Evolutionary conservation across 2,888 invertebrate genomes (phyloP), one percentile per base, ranked within the genome.

Genomic region (Tipula lateralis): DNA sequence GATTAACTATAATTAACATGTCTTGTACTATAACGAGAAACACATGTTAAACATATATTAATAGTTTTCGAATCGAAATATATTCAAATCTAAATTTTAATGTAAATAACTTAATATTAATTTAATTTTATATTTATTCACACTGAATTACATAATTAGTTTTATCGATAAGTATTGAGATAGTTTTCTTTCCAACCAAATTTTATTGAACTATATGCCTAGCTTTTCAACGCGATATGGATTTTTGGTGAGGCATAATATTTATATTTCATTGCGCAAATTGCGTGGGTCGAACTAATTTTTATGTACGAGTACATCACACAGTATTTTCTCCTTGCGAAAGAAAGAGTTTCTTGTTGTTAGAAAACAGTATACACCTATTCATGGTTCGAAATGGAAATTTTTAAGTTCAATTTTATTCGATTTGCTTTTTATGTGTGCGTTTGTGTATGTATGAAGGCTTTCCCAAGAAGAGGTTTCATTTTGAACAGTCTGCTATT

Each of bases 41-140:
- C 66, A 66, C 66, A 66, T 66, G 66, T 66, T 66, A 19, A 19
- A 66, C 66, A 19, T 66, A n/a, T 24, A 66, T 66, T 66, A 66
- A 66, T 66, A 66, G 66, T 19, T 66, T 66, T 66, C 24, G 24
- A n/a, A n/a, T n/a, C n/a, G n/a, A n/a, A n/a, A n/a, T n/a, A n/a
- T 66, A 66, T 66, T 24, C 66, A 66, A 66, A 66, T 66, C 24
- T 24, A 24, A 66, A 24, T 66, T 66, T 12, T 66, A 66, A 66
- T 66, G 66, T 66, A 66, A 66, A 66, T 66, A 66, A 66, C 66
- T 66, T 66, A 66, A 24, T 66, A 7, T 66, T 66, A 66, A 66
- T 66, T 66, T 66, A 66, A 24, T 66, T 66, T 24, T 66, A 24
- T 66, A 24, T 24, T 66, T 66, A 66, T 66, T 66, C 66, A 66